Evolutionary conservation across 1,140 invertebrate species (phyloP).

Genomic region (Cylas formicarius): DNA sequence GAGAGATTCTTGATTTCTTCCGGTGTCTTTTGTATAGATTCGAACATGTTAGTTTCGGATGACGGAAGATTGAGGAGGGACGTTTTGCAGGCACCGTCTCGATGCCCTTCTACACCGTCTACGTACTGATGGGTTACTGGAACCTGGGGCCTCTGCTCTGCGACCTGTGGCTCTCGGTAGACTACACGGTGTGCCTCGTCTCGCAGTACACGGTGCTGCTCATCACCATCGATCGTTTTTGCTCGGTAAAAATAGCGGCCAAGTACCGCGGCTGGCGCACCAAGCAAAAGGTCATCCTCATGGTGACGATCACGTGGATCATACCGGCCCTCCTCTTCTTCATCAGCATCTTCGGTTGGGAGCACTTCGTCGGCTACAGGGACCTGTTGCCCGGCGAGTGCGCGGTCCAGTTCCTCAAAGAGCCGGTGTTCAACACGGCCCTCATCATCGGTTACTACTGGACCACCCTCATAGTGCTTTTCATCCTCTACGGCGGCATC

Average conservation of each 20-base stretch:
- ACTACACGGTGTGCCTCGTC: conserved; percentile 97
- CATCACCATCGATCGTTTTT: conserved; percentile 98
- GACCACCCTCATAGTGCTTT: conserved; percentile 88
- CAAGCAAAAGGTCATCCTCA: conserved; percentile 83
- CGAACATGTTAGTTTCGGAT: conserved; percentile 12
- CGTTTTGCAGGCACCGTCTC: conserved; percentile 72
- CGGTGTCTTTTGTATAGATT: background rate
- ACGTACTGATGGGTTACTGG: conserved; percentile 95
- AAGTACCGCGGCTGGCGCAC: conserved; percentile 96
- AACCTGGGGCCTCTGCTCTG: conserved; percentile 92
- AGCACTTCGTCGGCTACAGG: conserved; percentile 89
- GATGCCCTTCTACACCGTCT: conserved; percentile 95
- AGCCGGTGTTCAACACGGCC: conserved; percentile 96
- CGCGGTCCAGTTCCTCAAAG: conserved; percentile 95
- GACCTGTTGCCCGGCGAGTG: conserved; percentile 84
- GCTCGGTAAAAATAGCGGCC: conserved; percentile 97
- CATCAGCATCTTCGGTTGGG: conserved; percentile 98
- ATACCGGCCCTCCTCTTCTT: conserved; percentile 95
- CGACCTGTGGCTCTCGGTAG: conserved; percentile 97
- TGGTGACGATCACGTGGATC: conserved; percentile 96
- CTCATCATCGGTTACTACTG: conserved; percentile 97
- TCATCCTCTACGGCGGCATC: conserved; percentile 93
- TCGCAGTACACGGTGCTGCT: conserved; percentile 98
- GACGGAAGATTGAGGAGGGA: background rate
- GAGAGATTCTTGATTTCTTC: too few species aligned